phyloP scores from a whole-genome alignment of 2,888 invertebrate genomes.

The Aleiodes leptofemur region DNA sequence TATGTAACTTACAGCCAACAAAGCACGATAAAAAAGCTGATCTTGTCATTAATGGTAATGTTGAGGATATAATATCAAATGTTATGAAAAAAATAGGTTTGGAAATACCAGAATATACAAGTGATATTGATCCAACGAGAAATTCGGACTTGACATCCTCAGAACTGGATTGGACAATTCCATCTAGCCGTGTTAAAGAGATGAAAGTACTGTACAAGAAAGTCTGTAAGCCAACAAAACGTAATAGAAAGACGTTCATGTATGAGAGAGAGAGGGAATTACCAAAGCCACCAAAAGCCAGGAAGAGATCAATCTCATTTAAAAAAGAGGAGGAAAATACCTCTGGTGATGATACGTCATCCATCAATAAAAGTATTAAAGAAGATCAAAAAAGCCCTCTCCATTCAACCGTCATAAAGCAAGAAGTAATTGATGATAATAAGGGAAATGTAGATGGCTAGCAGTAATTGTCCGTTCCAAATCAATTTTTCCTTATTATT shows the following conservation, averaged over 20 bases:
- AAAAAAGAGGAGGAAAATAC: slow-evolving; percentile 38
- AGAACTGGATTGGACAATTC: slow-evolving; percentile 85
- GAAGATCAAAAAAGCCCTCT: not conserved
- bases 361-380: not conserved
- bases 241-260: slow-evolving; percentile 73
- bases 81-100: slow-evolving; percentile 85
- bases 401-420: not conserved
- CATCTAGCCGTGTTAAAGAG: slow-evolving; percentile 78
- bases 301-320: slow-evolving; percentile 52
- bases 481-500: slow-evolving; percentile 1
- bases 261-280: slow-evolving; percentile 69
- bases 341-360: not conserved
- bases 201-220: slow-evolving; percentile 81
- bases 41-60: slow-evolving; percentile 90
- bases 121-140: slow-evolving; percentile 82
- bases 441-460: not conserved
- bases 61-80: slow-evolving; percentile 87
- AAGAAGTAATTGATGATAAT: slow-evolving; percentile 1
- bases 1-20: slow-evolving; percentile 98
- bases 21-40: slow-evolving; percentile 97
- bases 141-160: slow-evolving; percentile 72
- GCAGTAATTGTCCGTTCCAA: not conserved
- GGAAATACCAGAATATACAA: slow-evolving; percentile 84
- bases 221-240: slow-evolving; percentile 74
- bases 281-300: slow-evolving; percentile 55